Conservation (phyloP, 2,797 vertebrate genomes). For the Falco cherrug region DNA sequence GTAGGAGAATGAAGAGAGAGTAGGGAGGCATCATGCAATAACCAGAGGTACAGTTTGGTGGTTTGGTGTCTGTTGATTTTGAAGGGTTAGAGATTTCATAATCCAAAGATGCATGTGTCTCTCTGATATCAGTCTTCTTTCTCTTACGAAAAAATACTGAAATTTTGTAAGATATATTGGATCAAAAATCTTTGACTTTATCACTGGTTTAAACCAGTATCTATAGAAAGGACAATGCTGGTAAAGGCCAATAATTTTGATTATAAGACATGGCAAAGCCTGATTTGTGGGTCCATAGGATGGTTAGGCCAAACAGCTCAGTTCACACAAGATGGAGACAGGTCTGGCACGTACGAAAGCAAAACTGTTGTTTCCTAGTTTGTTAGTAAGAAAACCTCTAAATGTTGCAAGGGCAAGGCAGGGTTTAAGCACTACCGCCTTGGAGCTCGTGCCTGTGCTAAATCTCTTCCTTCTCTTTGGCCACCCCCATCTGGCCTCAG, state of each 20-base stretch:
- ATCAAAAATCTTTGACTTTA: not conserved
- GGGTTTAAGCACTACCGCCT: not conserved
- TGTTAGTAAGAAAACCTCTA: not conserved
- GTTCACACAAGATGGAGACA: not conserved
- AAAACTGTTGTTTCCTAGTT: not conserved
- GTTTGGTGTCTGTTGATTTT: not conserved
- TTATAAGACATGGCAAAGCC: not conserved
- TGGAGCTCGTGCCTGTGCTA: not conserved
- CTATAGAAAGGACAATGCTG: not conserved
- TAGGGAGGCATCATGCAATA: not conserved
- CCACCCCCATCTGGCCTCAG: not conserved
- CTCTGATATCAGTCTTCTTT: not conserved
- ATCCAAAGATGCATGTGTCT: not conserved
- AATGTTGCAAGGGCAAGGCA: not conserved
- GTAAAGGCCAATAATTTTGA: not conserved
- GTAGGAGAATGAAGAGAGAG: not conserved
- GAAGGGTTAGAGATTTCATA: not conserved
- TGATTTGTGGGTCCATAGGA: not conserved
- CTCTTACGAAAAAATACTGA: not conserved
- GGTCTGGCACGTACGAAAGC: not conserved
- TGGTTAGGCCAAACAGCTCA: not conserved
- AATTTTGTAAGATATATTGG: not conserved
- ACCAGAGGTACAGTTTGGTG: not conserved
- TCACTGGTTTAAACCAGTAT: not conserved
- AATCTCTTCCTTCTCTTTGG: not conserved